phyloP scores from a whole-genome alignment of 2,888 invertebrate genomes.

The Sericinus montela region DNA sequence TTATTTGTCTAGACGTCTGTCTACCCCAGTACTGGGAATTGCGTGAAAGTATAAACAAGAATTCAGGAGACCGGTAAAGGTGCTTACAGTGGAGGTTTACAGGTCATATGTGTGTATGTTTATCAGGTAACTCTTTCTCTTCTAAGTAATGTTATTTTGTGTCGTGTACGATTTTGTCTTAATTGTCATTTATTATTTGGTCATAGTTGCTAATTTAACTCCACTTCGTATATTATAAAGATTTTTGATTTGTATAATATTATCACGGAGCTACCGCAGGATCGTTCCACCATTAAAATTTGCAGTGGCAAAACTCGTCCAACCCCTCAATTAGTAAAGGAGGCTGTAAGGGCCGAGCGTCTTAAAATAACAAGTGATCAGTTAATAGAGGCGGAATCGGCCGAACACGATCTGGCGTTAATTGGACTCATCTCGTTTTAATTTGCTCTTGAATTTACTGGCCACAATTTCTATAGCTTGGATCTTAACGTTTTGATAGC shows the following conservation, averaged over 20 bases:
- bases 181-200: too few species aligned
- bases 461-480: constrained; percentile 5
- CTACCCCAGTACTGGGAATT: too few species aligned
- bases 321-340: constrained; percentile 10
- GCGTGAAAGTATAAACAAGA: too few species aligned
- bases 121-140: too few species aligned
- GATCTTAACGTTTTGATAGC: constrained; percentile 3
- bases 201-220: too few species aligned
- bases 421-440: constrained; percentile 15
- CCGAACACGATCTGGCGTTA: constrained; percentile 13
- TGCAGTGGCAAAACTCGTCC: background rate
- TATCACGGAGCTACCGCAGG: background rate
- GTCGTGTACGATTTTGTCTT: too few species aligned
- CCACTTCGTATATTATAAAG: too few species aligned
- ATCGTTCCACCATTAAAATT: background rate
- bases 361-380: constrained; percentile 14
- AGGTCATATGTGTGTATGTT: too few species aligned
- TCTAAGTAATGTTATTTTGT: too few species aligned
- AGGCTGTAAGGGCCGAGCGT: background rate
- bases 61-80: too few species aligned
- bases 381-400: constrained; percentile 15
- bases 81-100: too few species aligned
- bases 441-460: constrained; percentile 14
- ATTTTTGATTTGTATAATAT: background rate
- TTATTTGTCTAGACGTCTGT: too few species aligned